phyloP scores from a whole-genome alignment of 2,888 invertebrate species.

The Rhyacophila evoluta region DNA sequence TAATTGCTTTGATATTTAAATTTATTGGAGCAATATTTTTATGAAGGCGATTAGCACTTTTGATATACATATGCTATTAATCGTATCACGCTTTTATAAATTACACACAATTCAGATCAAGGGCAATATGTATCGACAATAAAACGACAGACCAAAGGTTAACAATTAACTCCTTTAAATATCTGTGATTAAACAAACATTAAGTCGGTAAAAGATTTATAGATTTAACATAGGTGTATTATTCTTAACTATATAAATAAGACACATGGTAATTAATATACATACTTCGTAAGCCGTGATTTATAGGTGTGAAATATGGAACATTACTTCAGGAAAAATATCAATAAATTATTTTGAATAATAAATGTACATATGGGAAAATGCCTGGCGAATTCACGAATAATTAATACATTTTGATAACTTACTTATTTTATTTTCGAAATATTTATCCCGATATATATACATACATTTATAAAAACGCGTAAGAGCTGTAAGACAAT shows the following conservation, averaged over 20 bases:
- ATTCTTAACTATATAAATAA: background rate
- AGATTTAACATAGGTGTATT: background rate
- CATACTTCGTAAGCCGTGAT: background rate
- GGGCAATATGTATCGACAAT: background rate
- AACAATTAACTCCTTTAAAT: background rate
- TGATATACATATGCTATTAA: background rate
- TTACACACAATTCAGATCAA: background rate
- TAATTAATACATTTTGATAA: too few relatives aligned
- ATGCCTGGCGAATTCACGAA: too few relatives aligned
- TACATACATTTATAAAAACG: too few relatives aligned
- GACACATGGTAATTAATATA: background rate
- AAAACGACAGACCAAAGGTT: background rate
- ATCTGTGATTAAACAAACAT: background rate
- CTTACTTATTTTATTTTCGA: too few relatives aligned
- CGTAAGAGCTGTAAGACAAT: too few relatives aligned
- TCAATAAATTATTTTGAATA: background rate
- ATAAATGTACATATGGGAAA: too few relatives aligned
- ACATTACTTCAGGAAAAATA: background rate
- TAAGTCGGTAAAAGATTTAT: background rate
- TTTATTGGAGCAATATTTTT: background rate
- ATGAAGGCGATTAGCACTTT: background rate
- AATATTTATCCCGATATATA: too few relatives aligned
- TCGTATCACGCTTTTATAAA: background rate
- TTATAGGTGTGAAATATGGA: background rate
- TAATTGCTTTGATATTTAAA: background rate